Percentiles rank a stretch among this genome's conserved stretches.
These are phyloP conservation scores for Raja brachyura DNA, from an alignment of 2,113 vertebrate genomes.

Conservation along the genomic window DNA sequence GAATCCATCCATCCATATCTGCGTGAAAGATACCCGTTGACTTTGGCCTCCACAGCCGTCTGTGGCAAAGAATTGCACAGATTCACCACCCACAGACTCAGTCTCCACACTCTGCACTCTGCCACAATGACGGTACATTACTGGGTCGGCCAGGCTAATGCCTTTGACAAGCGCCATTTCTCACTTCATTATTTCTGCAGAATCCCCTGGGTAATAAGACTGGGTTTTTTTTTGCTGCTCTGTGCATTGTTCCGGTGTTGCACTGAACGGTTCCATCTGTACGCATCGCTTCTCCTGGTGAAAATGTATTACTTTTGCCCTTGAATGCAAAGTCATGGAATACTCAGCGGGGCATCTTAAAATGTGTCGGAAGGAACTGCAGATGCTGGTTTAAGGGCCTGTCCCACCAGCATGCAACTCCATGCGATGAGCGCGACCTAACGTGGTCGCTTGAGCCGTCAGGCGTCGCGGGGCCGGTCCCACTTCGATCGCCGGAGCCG, in stretches of 20 bases:
- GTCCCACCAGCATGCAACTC: too few relatives aligned
- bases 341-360: not conserved
- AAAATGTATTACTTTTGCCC: constrained; percentile 19
- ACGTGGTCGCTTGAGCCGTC: too few relatives aligned
- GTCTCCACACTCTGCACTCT: not conserved
- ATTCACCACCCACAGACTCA: too few relatives aligned
- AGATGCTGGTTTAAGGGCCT: too few relatives aligned
- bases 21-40: too few relatives aligned
- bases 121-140: not conserved
- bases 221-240: not conserved
- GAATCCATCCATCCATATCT: too few relatives aligned
- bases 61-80: too few relatives aligned
- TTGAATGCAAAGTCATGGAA: not conserved
- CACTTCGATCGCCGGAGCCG: too few relatives aligned
- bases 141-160: not conserved
- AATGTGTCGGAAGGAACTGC: too few relatives aligned
- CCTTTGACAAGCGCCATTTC: constrained; percentile 15
- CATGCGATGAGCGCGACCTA: too few relatives aligned
- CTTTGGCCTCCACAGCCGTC: too few relatives aligned
- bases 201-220: not conserved
- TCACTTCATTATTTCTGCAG: constrained; percentile 14
- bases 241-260: not conserved
- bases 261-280: not conserved
- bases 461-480: too few relatives aligned
- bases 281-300: not conserved